Evolutionary conservation across 2,888 invertebrate genomes (phyloP), one percentile per base, ranked within the genome.

Genomic region (Maniola hyperantus): DNA sequence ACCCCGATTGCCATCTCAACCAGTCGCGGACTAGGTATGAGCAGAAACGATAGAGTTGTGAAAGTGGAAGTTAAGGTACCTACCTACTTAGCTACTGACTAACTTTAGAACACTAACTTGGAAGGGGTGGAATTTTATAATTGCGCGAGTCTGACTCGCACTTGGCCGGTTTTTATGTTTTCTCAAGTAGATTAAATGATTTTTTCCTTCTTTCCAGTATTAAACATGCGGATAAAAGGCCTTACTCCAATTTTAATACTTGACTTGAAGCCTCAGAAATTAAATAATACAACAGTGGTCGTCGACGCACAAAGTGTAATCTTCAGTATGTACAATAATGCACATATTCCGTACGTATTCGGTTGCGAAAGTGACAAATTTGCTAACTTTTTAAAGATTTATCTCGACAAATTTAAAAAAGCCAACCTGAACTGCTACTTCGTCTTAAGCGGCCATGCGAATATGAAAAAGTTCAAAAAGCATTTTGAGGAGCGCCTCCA

Each of bases 281-380:
- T 84, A n/a, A 75, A 73, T 34, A 66, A 83, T 33, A 72, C 75
- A 39, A 34, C 61, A 0, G 74, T 85, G 0, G 83, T 85, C 1
- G 77, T 84, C 1, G 85, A 85, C 42, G 85, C 73, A 0, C 79
- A 81, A 15, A 78, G 79, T 42, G 75, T 77, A 51, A 77, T 84
- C 5, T 76, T 77, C 55, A 0, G 60, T 0, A 50, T 72, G 6
- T 84, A 83, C 55, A 5, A 73, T 20, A 6, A 72, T 0, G 77
- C 75, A 46, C 20, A 34, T 0, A 42, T 80, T 0, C 73, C 72
- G 0, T 76, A 59, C 33, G 15, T 66, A 0, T 78, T 77, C 51
- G 85, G 85, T 4, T 78, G 78, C 26, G 84, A 84, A 64, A 66
- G 77, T 10, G 72, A 84, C 42, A 67, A 68, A 48, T 82, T 77